Conservation (phyloP, 2,888 invertebrate species). For the Dynastes maya region DNA sequence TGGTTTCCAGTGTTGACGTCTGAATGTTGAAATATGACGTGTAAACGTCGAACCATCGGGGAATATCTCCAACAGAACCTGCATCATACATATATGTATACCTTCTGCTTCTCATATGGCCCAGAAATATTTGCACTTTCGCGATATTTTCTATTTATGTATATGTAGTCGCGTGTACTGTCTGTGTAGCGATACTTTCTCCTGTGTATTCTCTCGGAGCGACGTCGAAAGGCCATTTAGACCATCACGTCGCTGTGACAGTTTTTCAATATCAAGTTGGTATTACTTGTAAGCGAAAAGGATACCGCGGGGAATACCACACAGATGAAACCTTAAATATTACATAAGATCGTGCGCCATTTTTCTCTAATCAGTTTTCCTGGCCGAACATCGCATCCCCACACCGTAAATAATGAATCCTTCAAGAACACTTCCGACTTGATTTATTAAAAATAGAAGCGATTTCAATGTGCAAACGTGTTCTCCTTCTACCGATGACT, state of each 20-base stretch:
- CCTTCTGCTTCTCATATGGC: background rate
- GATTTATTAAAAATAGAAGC: constrained; percentile 31
- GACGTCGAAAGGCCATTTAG: constrained; percentile 28
- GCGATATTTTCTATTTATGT: constrained; percentile 13
- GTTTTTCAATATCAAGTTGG: constrained; percentile 36
- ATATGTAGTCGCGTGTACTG: background rate
- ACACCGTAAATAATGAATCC: constrained; percentile 19
- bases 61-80: constrained; percentile 23
- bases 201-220: constrained; percentile 9
- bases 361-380: constrained; percentile 34
- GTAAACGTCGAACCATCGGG: constrained; percentile 22
- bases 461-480: constrained; percentile 2
- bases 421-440: constrained; percentile 24
- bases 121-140: constrained; percentile 19
- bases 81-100: constrained; percentile 17
- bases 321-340: constrained; percentile 31
- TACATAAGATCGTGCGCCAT: constrained; percentile 19
- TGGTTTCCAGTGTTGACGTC: constrained; percentile 25
- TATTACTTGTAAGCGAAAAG: constrained; percentile 23
- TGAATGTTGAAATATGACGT: constrained; percentile 31
- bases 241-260: constrained; percentile 28
- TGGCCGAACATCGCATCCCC: background rate
- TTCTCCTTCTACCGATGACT: background rate
- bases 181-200: background rate
- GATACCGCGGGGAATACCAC: constrained; percentile 23